These are phyloP conservation scores for Eudyptes chrysolophus DNA, from an alignment of 2,113 vertebrate genomes.

Conservation along the genomic window DNA sequence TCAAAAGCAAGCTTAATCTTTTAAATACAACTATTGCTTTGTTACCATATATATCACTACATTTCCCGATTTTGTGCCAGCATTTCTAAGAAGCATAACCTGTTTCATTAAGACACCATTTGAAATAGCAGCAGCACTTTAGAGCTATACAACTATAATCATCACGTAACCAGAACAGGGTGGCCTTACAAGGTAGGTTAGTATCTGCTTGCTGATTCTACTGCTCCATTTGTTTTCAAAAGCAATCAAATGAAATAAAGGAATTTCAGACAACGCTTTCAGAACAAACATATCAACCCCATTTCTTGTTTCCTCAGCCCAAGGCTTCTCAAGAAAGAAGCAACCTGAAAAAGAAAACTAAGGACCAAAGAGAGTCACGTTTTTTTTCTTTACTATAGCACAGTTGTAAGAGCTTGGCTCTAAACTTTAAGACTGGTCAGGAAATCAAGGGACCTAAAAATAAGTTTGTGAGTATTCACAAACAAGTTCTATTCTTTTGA, in stretches of 20 bases:
- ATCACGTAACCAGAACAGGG: not conserved
- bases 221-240: not conserved
- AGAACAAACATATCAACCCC: not conserved
- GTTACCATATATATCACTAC: not conserved
- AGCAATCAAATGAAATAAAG: not conserved
- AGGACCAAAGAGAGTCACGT: not conserved
- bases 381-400: not conserved
- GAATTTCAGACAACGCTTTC: not conserved
- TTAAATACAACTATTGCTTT: not conserved
- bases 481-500: not conserved
- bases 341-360: not conserved
- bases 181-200: not conserved
- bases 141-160: not conserved
- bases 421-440: not conserved
- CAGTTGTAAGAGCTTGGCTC: not conserved
- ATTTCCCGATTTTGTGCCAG: not conserved
- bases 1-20: not conserved
- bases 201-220: not conserved
- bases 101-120: not conserved
- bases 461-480: not conserved
- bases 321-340: not conserved
- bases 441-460: not conserved
- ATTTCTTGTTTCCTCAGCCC: not conserved
- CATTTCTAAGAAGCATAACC: not conserved
- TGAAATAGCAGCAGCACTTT: not conserved